Percentiles rank a stretch among this genome's conserved stretches.
phyloP scores from a whole-genome alignment of 2,113 vertebrate genomes.

The Semicossyphus pulcher region DNA sequence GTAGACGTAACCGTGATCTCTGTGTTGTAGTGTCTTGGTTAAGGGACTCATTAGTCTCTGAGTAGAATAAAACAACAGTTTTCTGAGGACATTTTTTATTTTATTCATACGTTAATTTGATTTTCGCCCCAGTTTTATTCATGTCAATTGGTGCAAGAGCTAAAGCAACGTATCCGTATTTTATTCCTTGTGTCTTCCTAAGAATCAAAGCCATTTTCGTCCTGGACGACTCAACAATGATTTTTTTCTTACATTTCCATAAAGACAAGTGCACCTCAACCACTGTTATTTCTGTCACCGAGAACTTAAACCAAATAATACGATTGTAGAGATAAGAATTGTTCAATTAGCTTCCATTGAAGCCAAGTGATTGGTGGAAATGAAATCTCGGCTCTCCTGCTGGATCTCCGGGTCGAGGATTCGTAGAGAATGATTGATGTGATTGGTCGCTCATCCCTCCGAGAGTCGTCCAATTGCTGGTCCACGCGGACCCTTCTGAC shows the following conservation, averaged over 20 bases:
- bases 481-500: conserved; percentile 65
- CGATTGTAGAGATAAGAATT: conserved; percentile 67
- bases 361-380: conserved; percentile 78
- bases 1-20: background rate
- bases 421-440: conserved; percentile 46
- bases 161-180: background rate
- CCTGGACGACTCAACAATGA: conserved; percentile 23
- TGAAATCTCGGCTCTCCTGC: conserved; percentile 67
- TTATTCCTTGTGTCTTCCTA: background rate
- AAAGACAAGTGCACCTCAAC: conserved; percentile 65
- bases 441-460: conserved; percentile 74
- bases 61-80: background rate
- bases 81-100: background rate
- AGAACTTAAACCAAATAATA: conserved; percentile 73
- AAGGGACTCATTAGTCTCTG: conserved; percentile 42
- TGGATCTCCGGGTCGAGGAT: conserved; percentile 76
- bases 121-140: too few relatives aligned
- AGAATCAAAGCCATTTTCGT: conserved; percentile 15
- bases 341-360: conserved; percentile 74
- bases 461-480: conserved; percentile 75
- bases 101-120: background rate
- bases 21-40: conserved; percentile 47
- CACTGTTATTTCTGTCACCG: conserved; percentile 65
- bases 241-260: conserved; percentile 60
- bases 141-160: background rate